Conservation (phyloP, 2,113 vertebrate genomes). For the Elachura formosa region DNA sequence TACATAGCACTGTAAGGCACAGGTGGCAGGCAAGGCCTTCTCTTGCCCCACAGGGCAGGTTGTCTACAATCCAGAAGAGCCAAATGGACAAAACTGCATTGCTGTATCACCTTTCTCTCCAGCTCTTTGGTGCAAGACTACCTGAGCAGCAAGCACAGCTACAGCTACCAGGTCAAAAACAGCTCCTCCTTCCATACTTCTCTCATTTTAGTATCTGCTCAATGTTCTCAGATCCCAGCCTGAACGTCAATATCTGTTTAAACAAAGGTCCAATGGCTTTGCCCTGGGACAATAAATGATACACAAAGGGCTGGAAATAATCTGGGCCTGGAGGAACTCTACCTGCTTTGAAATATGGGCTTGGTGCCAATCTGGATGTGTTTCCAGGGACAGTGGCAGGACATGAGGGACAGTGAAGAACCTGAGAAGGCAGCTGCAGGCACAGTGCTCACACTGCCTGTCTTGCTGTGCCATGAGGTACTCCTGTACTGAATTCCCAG, state of each 20-base stretch:
- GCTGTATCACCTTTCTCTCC: neutral
- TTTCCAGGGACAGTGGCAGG: neutral
- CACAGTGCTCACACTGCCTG: neutral
- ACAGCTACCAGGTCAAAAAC: neutral
- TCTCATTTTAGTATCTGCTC: neutral
- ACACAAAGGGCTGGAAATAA: neutral
- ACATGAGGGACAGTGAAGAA: neutral
- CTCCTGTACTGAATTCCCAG: neutral
- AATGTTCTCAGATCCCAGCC: neutral
- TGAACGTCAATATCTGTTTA: neutral
- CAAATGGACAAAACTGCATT: neutral
- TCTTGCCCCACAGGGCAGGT: neutral
- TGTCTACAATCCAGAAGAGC: neutral
- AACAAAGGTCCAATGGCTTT: neutral
- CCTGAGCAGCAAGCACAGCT: neutral
- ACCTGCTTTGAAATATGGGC: fast-evolving
- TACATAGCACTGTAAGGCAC: neutral
- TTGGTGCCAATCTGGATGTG: fast-evolving
- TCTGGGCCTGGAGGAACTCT: neutral
- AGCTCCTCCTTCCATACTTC: neutral
- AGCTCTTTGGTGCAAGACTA: neutral
- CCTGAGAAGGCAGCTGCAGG: neutral
- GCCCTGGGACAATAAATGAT: neutral
- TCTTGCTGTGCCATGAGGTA: neutral
- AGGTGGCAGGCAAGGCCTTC: neutral